Conservation (phyloP, 1,140 invertebrate genomes). For the Megathymus violae region DNA sequence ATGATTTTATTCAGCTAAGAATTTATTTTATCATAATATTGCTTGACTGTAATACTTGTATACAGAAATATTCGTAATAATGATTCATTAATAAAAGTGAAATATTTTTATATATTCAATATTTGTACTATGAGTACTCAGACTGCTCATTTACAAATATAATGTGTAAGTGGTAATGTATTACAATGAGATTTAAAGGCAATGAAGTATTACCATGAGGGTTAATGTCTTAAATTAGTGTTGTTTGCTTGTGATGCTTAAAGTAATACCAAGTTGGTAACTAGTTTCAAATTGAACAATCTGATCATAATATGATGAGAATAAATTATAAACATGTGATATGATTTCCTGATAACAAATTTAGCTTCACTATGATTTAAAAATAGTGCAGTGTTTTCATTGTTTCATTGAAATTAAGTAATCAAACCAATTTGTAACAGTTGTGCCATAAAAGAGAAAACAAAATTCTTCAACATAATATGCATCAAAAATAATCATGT, state of each 20-base stretch:
- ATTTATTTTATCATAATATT: no score
- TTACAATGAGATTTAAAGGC: neutral
- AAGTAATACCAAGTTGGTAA: neutral
- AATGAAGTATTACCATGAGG: neutral
- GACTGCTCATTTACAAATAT: constrained; percentile 15
- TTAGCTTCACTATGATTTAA: constrained; percentile 34
- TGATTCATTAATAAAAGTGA: constrained; percentile 3
- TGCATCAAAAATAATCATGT: no score
- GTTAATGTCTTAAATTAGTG: no score
- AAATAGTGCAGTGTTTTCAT: no score
- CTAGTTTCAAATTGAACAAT: no score
- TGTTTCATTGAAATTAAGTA: neutral
- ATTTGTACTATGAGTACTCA: constrained; percentile 9
- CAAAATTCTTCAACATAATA: no score
- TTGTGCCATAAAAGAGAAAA: constrained; percentile 43
- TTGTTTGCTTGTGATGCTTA: no score
- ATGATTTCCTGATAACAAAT: neutral
- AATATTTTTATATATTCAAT: constrained; percentile 9
- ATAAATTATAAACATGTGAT: no score
- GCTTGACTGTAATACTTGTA: neutral
- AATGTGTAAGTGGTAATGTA: constrained; percentile 9
- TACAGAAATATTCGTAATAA: neutral
- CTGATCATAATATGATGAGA: no score
- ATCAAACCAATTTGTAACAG: constrained; percentile 5
- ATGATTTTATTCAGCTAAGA: no score